Base-by-base conservation (phyloP, 1,140 invertebrate genomes). In the Drosophila nannoptera region DNA sequence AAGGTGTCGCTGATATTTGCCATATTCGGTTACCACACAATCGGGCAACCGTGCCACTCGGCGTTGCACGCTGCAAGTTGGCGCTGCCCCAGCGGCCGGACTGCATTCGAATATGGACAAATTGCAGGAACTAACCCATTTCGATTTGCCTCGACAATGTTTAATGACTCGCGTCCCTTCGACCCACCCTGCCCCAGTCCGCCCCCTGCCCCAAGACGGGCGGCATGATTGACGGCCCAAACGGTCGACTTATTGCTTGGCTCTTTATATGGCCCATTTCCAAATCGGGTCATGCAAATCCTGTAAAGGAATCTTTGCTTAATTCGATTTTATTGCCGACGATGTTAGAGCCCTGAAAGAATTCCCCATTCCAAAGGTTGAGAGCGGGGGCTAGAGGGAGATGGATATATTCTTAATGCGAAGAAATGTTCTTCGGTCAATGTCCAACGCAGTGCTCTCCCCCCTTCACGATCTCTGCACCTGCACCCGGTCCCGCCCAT, bases 11-110 rank as follows among this genome's bases (percentile, higher is more conserved):
- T 66, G 62, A 60, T 55, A 54, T 65, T 78, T 68, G 60, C 78
- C 78, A 82, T 82, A 83, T 82, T 83, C 73, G 82, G 78, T 78
- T 83, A 78, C 78, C 52, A 62, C 35, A 59, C 35, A 45, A 33
- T 40, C 52, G 48, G 40, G 8, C 53, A 32, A 29, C 32, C 38
- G 31, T 56, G 36, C 64, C 36, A 38, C 52, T 12, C 7, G 60
- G 63, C 16, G 63, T 59, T 60, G 55, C 64, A 67, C 59, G 46
- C 45, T 22, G 22, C 45, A 31, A 58, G 35, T 42, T n/a, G 16
- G 12, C 48, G 48, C 8, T 45, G 54, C 54, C 63, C 36, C 35
- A 50, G 40, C 43, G 31, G 59, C 9, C 11, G 11, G 50, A 63
- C 64, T 60, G 29, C 8, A 33, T 52, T 56, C 67, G 46, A 83